A percentile compares a stretch with the other conserved stretches of the same genome.
Conservation (phyloP, 92 coral and sea anemone genomes). For the Muricea muricata region DNA sequence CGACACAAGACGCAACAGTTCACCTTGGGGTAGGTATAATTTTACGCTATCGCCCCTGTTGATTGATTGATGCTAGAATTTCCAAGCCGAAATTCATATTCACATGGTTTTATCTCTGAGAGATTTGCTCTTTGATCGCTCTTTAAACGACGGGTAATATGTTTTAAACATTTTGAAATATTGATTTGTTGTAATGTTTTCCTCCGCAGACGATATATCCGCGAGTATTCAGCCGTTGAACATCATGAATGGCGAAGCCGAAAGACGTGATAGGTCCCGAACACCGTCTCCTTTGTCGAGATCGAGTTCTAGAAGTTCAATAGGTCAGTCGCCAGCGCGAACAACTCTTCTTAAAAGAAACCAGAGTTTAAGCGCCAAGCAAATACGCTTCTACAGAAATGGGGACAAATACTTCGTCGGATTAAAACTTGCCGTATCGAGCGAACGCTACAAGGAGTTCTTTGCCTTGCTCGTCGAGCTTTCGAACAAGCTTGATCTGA, state of each 20-base stretch:
- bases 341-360: conserved; percentile 91
- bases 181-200: conserved; percentile 31
- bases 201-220: not conserved
- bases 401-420: conserved; percentile 93
- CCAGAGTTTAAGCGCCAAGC: conserved; percentile 94
- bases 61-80: conserved; percentile 2
- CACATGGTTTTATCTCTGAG: conserved; percentile 10
- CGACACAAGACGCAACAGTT: not conserved
- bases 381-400: conserved; percentile 94
- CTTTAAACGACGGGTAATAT: not conserved
- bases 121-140: conserved; percentile 15
- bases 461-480: conserved; percentile 89
- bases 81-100: conserved; percentile 1
- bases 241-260: conserved; percentile 89
- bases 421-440: conserved; percentile 92
- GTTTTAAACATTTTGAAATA: not conserved
- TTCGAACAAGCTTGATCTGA: conserved; percentile 84
- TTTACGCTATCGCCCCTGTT: not conserved
- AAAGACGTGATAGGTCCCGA: conserved; percentile 71
- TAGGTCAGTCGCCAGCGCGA: conserved; percentile 80
- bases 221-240: conserved; percentile 12
- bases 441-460: conserved; percentile 94
- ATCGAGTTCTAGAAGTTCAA: conserved; percentile 88
- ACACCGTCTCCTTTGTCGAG: conserved; percentile 85
- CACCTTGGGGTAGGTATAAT: not conserved